Conservation (phyloP, 2,113 vertebrate species). For the Siniperca knerii region DNA sequence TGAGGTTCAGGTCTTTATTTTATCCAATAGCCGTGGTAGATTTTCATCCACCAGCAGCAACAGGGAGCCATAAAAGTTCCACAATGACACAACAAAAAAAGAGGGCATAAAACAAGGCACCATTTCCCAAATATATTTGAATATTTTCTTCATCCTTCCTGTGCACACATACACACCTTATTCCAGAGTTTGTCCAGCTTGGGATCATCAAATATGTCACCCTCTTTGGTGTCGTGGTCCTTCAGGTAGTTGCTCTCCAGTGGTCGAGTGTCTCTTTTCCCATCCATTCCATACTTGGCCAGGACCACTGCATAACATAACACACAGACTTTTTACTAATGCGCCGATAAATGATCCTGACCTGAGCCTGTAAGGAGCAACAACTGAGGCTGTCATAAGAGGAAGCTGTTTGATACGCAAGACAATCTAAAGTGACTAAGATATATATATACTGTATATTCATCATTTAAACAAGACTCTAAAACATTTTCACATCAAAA, state of each 20-base stretch:
- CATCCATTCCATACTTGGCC: slow-evolving; percentile 94
- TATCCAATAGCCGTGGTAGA: neutral
- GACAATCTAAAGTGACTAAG: slow-evolving; percentile 5
- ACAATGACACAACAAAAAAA: neutral
- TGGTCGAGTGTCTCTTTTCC: slow-evolving; percentile 88
- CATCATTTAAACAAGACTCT: slow-evolving; percentile 25
- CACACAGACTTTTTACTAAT: neutral
- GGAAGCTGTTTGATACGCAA: neutral
- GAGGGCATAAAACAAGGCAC: neutral
- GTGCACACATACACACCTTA: slow-evolving; percentile 84
- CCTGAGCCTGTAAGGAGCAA: neutral
- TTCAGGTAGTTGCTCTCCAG: slow-evolving; percentile 88
- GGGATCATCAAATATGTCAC: slow-evolving; percentile 91
- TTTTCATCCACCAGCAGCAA: neutral
- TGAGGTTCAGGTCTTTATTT: neutral
- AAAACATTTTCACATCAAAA: slow-evolving; percentile 21
- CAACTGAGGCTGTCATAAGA: slow-evolving; percentile 2
- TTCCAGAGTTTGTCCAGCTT: slow-evolving; percentile 96
- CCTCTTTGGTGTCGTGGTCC: slow-evolving; percentile 83
- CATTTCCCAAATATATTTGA: neutral
- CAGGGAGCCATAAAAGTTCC: neutral
- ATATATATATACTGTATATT: neutral
- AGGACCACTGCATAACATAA: slow-evolving; percentile 88
- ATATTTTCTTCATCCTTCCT: neutral
- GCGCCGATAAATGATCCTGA: neutral